Evolutionary conservation across 2,888 invertebrate genomes (phyloP), one percentile per base, ranked within the genome.

Genomic region (Boloria euphrosyne): DNA sequence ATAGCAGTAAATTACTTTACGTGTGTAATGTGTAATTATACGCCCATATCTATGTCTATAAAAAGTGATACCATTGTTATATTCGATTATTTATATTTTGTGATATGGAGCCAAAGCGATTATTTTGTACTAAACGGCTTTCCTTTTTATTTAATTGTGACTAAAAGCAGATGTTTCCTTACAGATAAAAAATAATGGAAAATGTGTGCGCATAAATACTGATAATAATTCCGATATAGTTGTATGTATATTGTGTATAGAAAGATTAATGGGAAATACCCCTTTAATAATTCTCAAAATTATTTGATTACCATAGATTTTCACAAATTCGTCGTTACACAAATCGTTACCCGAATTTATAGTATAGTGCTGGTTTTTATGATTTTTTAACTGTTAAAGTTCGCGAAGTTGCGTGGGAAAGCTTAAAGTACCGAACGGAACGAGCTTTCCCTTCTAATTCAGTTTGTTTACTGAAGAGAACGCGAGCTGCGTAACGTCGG

Each of bases 401-500:
- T 62, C 62, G 53, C 66, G 58, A 62, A 51, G 16, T 63, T 62
- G 54, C 62, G 69, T 66, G 69, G 66, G 69, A 66, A 68, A 66
- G 50, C 27, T n/a, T 27, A 47, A 46, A 17, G 13, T 27, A 44
- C n/a, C 31, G 43, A 31, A 10, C 13, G 44, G 18, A 22, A 53
- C 66, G 64, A 58, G 66, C 64, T 62, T 58, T 50, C 44, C 63
- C 57, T 10, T 13, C 43, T 61, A 55, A 5, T 43, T 47, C 44
- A 53, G 44, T 62, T 66, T 69, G 69, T 67, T 69, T 69, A 69
- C 69, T 69, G 66, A 55, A 31, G 52, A n/a, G 51, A 52, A 65
- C 16, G 18, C n/a, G 22, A 47, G 27, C 46, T 53, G 59, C 69
- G 47, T 61, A 49, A 49, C 16, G 50, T 61, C 47, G 18, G 14